These are phyloP conservation scores for Chrysemys picta DNA, from an alignment of 2,113 vertebrate species.

Conservation along the genomic window DNA sequence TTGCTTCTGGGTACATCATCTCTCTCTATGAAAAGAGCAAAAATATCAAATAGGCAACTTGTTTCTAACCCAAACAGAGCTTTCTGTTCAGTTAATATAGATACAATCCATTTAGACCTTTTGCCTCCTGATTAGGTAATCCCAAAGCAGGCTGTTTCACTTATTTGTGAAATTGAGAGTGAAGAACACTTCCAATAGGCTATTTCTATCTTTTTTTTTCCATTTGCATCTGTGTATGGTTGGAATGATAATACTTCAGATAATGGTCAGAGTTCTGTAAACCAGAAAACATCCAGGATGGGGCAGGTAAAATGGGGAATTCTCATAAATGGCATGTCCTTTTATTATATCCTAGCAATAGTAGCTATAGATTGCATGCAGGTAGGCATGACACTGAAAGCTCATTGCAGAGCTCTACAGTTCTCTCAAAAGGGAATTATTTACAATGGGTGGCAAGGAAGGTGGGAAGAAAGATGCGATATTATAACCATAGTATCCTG, in stretches of 20 bases:
- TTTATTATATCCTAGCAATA: neutral
- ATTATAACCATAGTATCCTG: neutral
- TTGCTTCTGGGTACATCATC: neutral
- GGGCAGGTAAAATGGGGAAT: neutral
- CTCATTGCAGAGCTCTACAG: rapidly evolving
- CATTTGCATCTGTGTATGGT: neutral
- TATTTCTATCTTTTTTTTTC: neutral
- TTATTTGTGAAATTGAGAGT: neutral
- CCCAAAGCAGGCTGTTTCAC: neutral
- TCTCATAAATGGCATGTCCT: neutral
- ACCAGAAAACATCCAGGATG: neutral
- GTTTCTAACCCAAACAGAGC: constrained; percentile 16
- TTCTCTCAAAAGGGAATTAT: neutral
- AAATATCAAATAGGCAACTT: neutral
- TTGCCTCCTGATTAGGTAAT: constrained; percentile 31
- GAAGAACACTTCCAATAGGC: constrained; percentile 11
- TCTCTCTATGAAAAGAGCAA: constrained; percentile 1
- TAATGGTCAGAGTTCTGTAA: neutral
- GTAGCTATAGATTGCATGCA: neutral
- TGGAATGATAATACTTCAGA: neutral
- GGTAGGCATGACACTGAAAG: rapidly evolving
- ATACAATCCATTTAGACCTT: neutral
- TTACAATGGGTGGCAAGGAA: neutral
- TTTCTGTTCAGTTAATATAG: neutral
- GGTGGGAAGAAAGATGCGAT: neutral